Percentiles rank a stretch among this genome's conserved stretches.
Evolutionary conservation across 2,797 vertebrate species (phyloP).

Genomic region (Acanthiza pusilla): DNA sequence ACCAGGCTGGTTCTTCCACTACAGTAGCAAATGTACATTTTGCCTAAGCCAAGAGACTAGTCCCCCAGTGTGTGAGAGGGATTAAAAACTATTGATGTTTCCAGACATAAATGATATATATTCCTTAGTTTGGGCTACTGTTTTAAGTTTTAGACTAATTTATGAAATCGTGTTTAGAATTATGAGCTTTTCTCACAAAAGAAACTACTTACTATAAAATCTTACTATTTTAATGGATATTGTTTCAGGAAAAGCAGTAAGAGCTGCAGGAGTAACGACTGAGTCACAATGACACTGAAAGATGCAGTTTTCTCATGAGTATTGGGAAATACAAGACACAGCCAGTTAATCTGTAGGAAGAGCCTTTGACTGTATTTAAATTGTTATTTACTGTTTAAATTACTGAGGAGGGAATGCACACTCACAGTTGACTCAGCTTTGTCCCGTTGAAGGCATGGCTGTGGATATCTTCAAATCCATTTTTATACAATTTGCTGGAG

Average conservation of each 20-base stretch:
- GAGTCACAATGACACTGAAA: not conserved
- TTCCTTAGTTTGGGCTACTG: not conserved
- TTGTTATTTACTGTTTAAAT: not conserved
- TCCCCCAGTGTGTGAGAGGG: accelerated
- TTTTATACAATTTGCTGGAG: constrained; percentile 85
- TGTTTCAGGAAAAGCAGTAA: not conserved
- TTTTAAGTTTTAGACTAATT: not conserved
- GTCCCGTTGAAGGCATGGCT: constrained; percentile 89
- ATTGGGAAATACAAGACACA: not conserved
- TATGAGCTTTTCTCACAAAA: not conserved
- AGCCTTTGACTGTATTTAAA: not conserved
- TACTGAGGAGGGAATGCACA: constrained; percentile 10
- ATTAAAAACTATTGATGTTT: not conserved
- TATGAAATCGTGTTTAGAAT: not conserved
- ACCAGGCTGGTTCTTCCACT: not conserved
- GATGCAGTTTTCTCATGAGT: not conserved
- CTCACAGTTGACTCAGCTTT: constrained; percentile 87
- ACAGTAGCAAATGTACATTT: not conserved
- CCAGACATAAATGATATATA: not conserved
- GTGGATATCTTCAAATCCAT: constrained; percentile 88
- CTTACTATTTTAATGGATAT: not conserved
- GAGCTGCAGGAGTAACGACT: not conserved
- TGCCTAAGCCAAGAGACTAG: not conserved
- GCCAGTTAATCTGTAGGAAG: not conserved
- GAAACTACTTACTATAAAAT: too few relatives aligned